Base-by-base conservation (phyloP, 2,888 invertebrate genomes). In the Halictus ligatus region DNA sequence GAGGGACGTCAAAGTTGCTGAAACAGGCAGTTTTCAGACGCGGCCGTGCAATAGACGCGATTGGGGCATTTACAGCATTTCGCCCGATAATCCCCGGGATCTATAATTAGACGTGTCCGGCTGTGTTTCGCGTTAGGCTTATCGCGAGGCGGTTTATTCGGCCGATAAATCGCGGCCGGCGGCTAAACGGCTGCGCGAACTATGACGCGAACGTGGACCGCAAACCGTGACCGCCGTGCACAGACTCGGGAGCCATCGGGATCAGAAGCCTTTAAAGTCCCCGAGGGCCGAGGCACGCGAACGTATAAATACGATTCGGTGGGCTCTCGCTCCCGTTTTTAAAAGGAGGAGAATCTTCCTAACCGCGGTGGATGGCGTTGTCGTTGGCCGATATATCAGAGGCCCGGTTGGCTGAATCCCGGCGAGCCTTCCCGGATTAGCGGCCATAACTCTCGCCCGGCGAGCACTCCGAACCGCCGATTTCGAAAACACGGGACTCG, bases 381-480 rank as follows among this genome's bases (percentile, higher is more conserved):
- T 84, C 80, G 85, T 86, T 81, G 87, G 73, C 75, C 87, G 88
- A 92, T 92, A 92, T 89, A 92, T 93, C 92, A 92, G 60, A 64
- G 88, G 76, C 80, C 74, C 50, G 15, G 15, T 82, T 85, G 89
- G 90, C 84, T 89, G 86, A 43, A 40, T 69, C 77, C 40, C 69
- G 79, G 35, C 72, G 82, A 82, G 83, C 88, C 88, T 89, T 93
- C 92, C 89, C 91, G 92, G 93, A 93, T 93, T 93, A 93, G 93
- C 92, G 88, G 87, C 89, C 89, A 91, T 93, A 92, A 92, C 87
- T 92, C 92, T 92, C 80, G 64, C 69, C 48, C 73, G 43, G 64
- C 25, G 75, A 84, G 79, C 86, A 80, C 86, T 85, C 78, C 50
- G 77, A 85, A 69, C 83, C 77, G 78, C 75, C 75, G 81, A 88